phyloP scores from a whole-genome alignment of 2,797 vertebrate genomes.

The Urophycis tenuis region DNA sequence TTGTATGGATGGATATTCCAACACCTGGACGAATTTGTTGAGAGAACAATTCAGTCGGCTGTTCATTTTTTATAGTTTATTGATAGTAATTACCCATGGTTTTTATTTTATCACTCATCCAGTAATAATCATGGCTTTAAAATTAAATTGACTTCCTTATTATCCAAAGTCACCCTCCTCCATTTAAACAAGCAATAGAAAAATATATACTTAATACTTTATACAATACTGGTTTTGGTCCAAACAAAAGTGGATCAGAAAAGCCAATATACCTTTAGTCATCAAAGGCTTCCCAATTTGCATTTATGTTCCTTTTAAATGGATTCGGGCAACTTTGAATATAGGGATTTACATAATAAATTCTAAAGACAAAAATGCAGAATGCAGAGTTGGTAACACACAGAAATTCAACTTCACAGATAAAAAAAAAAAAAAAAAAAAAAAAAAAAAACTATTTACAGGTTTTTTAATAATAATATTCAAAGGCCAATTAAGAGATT shows the following conservation, averaged over 20 bases:
- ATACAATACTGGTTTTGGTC: constrained; percentile 99
- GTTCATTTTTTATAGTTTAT: constrained; percentile 80
- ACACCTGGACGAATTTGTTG: not conserved
- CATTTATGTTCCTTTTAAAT: constrained; percentile 98
- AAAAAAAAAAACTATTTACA: constrained; percentile 93
- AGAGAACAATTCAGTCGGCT: constrained; percentile 11
- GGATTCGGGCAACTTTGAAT: constrained; percentile 99
- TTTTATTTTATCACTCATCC: constrained; percentile 98
- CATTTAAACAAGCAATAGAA: constrained; percentile 99
- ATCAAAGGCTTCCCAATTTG: constrained; percentile 99
- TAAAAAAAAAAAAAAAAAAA: constrained; percentile 84
- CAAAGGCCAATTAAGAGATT: constrained; percentile 82
- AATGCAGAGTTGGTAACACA: constrained; percentile 87
- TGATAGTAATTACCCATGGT: constrained; percentile 99
- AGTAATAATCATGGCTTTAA: constrained; percentile 99
- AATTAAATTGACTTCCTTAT: constrained; percentile 99
- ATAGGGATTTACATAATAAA: constrained; percentile 98
- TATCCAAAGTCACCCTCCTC: constrained; percentile 99
- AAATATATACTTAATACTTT: constrained; percentile 99
- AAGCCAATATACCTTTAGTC: constrained; percentile 98
- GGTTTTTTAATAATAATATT: constrained; percentile 88
- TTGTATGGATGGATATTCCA: not conserved
- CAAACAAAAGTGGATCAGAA: constrained; percentile 99
- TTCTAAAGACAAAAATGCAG: constrained; percentile 95
- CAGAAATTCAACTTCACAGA: constrained; percentile 94